Evolutionary conservation across 2,888 invertebrate species (phyloP).

Genomic region (Silvanus unidentatus): DNA sequence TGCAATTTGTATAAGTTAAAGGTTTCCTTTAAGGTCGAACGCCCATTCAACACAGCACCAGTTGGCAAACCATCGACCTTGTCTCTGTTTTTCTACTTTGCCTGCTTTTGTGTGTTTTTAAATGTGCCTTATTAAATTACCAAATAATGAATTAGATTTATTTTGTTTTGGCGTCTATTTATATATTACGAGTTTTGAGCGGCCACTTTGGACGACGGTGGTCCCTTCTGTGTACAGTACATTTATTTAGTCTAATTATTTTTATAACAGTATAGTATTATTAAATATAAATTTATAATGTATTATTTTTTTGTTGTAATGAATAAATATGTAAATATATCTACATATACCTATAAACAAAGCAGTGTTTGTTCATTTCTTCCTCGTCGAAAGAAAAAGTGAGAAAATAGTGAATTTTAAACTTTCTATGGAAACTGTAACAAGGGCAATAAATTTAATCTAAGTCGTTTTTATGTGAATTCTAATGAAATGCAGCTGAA

Average conservation of each 20-base stretch:
- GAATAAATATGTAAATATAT: constrained; percentile 5
- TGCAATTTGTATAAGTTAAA: too few relatives aligned
- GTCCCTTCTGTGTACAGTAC: constrained; percentile 1
- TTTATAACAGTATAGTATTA: constrained; percentile 2
- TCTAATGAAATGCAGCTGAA: not conserved
- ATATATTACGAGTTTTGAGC: not conserved
- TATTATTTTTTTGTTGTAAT: constrained; percentile 1
- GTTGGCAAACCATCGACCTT: not conserved
- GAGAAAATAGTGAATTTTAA: too few relatives aligned
- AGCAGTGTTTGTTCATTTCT: too few relatives aligned
- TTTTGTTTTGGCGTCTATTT: not conserved
- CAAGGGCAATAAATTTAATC: not conserved
- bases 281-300: constrained; percentile 5
- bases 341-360: not conserved
- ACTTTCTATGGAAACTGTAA: too few relatives aligned
- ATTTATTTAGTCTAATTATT: constrained; percentile 1
- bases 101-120: not conserved
- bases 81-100: not conserved
- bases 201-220: not conserved
- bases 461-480: not conserved
- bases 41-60: constrained; percentile 7
- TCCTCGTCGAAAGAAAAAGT: too few relatives aligned
- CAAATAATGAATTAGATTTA: constrained; percentile 12
- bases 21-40: not conserved
- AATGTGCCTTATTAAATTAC: constrained; percentile 20